Evolutionary conservation across 92 coral and sea anemone species (phyloP).

Genomic region (Bergia sp.): DNA sequence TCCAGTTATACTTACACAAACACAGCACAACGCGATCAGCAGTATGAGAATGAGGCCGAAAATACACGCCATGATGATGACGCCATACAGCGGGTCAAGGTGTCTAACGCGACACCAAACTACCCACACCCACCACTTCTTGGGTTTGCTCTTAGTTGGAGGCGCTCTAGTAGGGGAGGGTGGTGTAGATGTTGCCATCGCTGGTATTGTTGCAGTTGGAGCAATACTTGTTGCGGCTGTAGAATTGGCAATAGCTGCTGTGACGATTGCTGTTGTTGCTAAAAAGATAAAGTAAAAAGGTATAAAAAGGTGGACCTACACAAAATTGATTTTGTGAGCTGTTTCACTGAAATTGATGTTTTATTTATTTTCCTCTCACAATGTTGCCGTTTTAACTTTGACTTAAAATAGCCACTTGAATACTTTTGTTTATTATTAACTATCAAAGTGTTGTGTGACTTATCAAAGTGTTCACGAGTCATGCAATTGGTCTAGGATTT

Average conservation of each 20-base stretch:
- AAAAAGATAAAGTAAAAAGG: too few species aligned
- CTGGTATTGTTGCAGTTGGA: background rate
- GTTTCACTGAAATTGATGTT: too few species aligned
- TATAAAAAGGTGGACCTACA: too few species aligned
- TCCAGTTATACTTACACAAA: conserved; percentile 29
- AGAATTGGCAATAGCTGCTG: background rate
- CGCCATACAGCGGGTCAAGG: conserved; percentile 32
- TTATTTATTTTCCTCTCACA: too few species aligned
- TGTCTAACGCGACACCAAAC: conserved; percentile 20
- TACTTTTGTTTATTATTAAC: too few species aligned
- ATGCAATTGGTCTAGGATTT: too few species aligned
- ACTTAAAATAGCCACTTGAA: too few species aligned
- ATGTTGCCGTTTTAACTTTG: too few species aligned
- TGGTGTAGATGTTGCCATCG: background rate
- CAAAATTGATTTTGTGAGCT: too few species aligned
- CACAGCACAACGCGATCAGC: conserved; percentile 17
- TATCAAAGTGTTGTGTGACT: too few species aligned
- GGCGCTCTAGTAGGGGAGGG: background rate
- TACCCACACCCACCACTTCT: conserved; percentile 15
- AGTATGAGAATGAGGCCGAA: conserved; percentile 19
- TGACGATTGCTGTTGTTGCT: background rate
- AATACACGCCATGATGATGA: conserved; percentile 33
- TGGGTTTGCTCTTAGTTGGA: background rate
- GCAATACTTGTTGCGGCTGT: background rate
- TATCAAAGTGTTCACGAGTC: too few species aligned